Evolutionary conservation across 2,113 vertebrate genomes (phyloP).

Genomic region (Antennarius striatus): DNA sequence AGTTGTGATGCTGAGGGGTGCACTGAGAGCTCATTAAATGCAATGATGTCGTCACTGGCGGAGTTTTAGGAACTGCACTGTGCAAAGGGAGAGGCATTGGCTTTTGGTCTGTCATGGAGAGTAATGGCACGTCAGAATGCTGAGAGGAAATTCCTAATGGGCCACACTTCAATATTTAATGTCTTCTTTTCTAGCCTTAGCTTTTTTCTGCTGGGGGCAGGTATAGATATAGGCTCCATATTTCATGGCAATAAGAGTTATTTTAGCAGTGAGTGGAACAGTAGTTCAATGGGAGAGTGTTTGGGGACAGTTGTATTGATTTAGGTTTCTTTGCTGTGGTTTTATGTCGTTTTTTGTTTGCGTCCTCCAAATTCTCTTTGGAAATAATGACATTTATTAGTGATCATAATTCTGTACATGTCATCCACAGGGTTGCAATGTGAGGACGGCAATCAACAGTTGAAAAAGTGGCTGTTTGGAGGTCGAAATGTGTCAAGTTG

Average conservation of each 20-base stretch:
- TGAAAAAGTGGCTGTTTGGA: background rate
- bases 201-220: slow-evolving; percentile 61
- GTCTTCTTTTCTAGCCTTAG: slow-evolving; percentile 54
- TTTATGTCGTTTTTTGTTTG: background rate
- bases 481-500: background rate
- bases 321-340: background rate
- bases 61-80: slow-evolving; percentile 51
- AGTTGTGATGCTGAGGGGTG: slow-evolving; percentile 19
- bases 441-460: slow-evolving; percentile 5
- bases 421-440: background rate
- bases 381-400: slow-evolving; percentile 30
- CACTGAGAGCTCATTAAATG: slow-evolving; percentile 49
- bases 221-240: slow-evolving; percentile 51
- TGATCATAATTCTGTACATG: slow-evolving; percentile 13
- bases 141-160: slow-evolving; percentile 73
- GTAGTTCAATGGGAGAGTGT: slow-evolving; percentile 41
- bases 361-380: slow-evolving; percentile 17
- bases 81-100: slow-evolving; percentile 43
- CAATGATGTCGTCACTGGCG: slow-evolving; percentile 40
- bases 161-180: slow-evolving; percentile 75
- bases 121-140: slow-evolving; percentile 66
- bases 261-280: slow-evolving; percentile 41
- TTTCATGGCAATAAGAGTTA: slow-evolving; percentile 55
- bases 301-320: slow-evolving; percentile 35
- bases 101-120: slow-evolving; percentile 55